Percentiles rank a stretch among this genome's conserved stretches.
phyloP scores from a whole-genome alignment of 2,797 vertebrate species.

The Sciurus vulgaris region DNA sequence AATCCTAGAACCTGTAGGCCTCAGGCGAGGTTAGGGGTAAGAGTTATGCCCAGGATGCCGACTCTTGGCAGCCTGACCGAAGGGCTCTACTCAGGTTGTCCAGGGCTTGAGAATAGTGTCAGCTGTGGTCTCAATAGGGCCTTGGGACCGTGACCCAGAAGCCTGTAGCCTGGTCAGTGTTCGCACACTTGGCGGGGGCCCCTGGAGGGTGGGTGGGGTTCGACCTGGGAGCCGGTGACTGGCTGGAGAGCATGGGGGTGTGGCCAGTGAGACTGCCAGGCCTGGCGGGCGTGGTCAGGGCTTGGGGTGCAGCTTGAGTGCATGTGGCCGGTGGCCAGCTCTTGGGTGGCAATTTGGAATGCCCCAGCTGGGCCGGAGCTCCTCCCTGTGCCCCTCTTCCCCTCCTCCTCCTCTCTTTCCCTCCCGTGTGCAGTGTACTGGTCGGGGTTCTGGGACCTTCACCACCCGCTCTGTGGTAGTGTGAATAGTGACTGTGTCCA shows the following conservation, averaged over 20 bases:
- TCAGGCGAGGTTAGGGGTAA: neutral
- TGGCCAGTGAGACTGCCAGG: neutral
- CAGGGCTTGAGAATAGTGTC: neutral
- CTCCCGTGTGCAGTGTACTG: too few species aligned
- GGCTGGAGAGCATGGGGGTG: neutral
- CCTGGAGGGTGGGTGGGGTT: fast-evolving
- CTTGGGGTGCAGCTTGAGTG: neutral
- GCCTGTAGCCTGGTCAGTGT: neutral
- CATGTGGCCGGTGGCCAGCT: neutral
- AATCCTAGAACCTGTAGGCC: neutral
- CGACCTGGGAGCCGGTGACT: too few species aligned
- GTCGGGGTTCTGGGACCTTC: neutral
- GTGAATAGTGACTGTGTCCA: neutral
- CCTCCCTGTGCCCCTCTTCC: fast-evolving
- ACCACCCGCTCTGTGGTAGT: fast-evolving
- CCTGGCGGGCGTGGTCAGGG: neutral
- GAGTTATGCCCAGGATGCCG: too few species aligned
- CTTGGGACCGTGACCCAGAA: neutral
- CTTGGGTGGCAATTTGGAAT: neutral
- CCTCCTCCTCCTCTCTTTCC: neutral
- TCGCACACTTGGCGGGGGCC: neutral
- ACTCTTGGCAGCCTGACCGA: too few species aligned
- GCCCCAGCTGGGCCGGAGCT: neutral
- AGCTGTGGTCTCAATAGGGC: neutral
- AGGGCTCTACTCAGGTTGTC: neutral